A percentile compares a stretch with the other conserved stretches of the same genome.
Evolutionary conservation across 2,888 invertebrate genomes (phyloP).

Genomic region (Drosophila villosipedis): DNA sequence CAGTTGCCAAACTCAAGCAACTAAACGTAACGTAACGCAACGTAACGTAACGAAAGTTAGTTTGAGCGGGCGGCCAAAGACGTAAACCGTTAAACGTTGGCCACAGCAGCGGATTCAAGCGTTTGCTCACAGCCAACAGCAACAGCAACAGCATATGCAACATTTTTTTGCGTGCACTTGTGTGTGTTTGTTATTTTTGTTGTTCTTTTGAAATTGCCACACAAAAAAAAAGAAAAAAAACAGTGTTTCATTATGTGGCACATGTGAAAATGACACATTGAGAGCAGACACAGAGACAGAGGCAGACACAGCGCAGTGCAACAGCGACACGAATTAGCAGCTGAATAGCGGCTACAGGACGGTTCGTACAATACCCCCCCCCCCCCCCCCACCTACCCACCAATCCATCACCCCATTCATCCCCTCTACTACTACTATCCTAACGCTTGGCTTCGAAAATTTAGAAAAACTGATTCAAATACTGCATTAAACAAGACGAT

Average conservation of each 20-base stretch:
- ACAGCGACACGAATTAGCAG: neutral
- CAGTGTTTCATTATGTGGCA: constrained; percentile 42
- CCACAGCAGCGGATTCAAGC: constrained; percentile 24
- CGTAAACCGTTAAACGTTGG: constrained; percentile 25
- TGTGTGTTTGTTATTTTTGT: constrained; percentile 23
- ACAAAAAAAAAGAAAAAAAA: constrained; percentile 6
- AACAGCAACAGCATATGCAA: constrained; percentile 7
- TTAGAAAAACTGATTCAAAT: neutral
- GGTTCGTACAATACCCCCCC: constrained; percentile 21
- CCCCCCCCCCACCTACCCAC: too few species aligned
- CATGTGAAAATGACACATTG: constrained; percentile 31
- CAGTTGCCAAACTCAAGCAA: constrained; percentile 26
- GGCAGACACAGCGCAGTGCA: neutral
- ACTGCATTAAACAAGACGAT: neutral
- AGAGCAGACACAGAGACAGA: constrained; percentile 2
- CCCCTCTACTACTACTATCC: neutral
- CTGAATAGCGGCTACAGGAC: constrained; percentile 2
- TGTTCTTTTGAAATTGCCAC: constrained; percentile 25
- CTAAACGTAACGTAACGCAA: constrained; percentile 11
- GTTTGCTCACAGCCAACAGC: constrained; percentile 8
- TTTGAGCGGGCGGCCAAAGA: constrained; percentile 22
- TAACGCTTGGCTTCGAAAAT: neutral
- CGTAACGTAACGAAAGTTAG: constrained; percentile 5
- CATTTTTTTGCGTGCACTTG: constrained; percentile 2
- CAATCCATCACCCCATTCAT: fast-evolving